phyloP scores from a whole-genome alignment of 2,113 vertebrate genomes.

The Phodopus roborovskii region DNA sequence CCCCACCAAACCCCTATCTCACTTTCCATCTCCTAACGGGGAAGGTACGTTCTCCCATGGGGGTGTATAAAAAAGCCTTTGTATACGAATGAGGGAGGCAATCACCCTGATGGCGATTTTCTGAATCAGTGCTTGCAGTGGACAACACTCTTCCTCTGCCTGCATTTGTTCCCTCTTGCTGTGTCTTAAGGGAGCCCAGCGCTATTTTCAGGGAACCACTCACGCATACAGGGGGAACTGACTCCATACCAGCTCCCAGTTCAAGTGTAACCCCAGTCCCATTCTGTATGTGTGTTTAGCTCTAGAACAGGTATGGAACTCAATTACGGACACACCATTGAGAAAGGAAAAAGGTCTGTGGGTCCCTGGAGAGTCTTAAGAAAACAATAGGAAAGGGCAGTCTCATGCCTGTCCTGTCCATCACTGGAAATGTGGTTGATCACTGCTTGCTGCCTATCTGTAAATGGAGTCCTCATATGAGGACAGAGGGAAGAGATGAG shows the following conservation, averaged over 20 bases:
- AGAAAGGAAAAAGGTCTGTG: background rate
- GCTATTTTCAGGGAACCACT: background rate
- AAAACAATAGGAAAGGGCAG: background rate
- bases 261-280: background rate
- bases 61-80: conserved; percentile 23
- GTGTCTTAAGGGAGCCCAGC: background rate
- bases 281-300: background rate
- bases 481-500: background rate
- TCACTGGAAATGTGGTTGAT: background rate
- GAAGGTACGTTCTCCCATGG: no score
- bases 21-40: no score
- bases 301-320: background rate
- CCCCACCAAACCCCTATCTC: no score
- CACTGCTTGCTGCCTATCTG: background rate
- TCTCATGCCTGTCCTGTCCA: background rate
- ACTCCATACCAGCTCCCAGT: background rate
- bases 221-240: background rate
- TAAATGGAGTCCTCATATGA: background rate
- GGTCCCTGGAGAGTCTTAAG: conserved; percentile 21
- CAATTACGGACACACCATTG: background rate
- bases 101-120: conserved; percentile 53
- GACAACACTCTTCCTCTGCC: background rate
- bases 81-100: conserved; percentile 60
- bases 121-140: background rate
- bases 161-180: background rate